Percentiles rank a stretch among this genome's conserved stretches.
phyloP scores from a whole-genome alignment of 2,888 invertebrate genomes.

The Myathropa florea region DNA sequence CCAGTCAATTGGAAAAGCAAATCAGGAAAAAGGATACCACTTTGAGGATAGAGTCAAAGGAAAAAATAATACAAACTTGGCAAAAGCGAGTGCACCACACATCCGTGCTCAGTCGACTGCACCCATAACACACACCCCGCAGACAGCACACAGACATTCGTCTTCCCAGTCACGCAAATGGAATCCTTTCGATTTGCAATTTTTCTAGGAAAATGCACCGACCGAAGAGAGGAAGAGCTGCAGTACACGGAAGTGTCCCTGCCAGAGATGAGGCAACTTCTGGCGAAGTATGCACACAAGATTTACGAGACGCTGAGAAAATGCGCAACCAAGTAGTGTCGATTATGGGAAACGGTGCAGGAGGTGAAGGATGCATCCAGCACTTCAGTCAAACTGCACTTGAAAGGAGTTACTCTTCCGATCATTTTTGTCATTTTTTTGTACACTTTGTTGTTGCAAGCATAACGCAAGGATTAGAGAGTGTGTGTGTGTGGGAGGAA shows the following conservation, averaged over 20 bases:
- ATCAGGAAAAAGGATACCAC: slow-evolving; percentile 14
- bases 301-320: slow-evolving; percentile 25
- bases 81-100: slow-evolving; percentile 15
- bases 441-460: not conserved
- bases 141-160: not conserved
- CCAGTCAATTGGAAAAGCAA: slow-evolving; percentile 45
- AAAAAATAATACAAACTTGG: slow-evolving; percentile 30
- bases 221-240: not conserved
- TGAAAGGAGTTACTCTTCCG: not conserved
- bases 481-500: not conserved
- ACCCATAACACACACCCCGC: not conserved
- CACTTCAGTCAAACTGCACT: slow-evolving; percentile 24
- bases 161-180: not conserved
- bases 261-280: slow-evolving; percentile 14
- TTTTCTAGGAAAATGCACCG: slow-evolving; percentile 9
- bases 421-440: not conserved
- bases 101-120: slow-evolving; percentile 5
- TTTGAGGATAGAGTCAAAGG: slow-evolving; percentile 19
- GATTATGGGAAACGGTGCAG: not conserved
- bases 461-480: not conserved
- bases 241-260: slow-evolving; percentile 23
- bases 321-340: slow-evolving; percentile 52
- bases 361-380: not conserved
- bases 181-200: slow-evolving; percentile 29
- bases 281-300: slow-evolving; percentile 9